Conservation (phyloP, 2,888 invertebrate genomes). For the Ceratothoa steindachneri region DNA sequence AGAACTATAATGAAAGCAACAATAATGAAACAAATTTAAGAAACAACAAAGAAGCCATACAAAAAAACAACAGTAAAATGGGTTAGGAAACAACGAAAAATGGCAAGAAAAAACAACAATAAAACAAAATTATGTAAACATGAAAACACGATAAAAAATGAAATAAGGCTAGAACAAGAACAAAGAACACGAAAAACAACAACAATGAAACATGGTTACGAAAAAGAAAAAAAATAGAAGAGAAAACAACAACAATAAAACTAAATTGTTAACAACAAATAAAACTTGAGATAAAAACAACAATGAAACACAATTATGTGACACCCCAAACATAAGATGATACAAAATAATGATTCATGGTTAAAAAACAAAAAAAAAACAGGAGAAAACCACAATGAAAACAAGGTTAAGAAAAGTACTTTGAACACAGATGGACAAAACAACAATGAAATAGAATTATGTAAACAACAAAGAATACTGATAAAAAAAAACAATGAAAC, state of each 20-base stretch:
- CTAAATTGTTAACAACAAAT: too few species aligned
- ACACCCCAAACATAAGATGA: too few species aligned
- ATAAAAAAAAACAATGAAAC: too few species aligned
- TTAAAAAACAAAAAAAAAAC: too few species aligned
- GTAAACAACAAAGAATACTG: too few species aligned
- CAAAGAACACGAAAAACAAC: neutral
- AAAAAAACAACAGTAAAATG: neutral
- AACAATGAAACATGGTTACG: neutral
- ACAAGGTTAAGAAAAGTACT: too few species aligned
- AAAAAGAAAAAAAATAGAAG: neutral
- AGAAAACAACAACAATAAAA: neutral
- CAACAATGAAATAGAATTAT: too few species aligned
- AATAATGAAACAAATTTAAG: neutral
- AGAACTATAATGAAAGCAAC: neutral
- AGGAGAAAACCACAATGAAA: too few species aligned
- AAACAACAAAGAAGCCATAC: neutral
- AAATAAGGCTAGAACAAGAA: neutral
- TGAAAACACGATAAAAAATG: neutral
- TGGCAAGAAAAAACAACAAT: neutral
- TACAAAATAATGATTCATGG: too few species aligned
- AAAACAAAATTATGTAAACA: neutral
- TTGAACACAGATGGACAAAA: too few species aligned
- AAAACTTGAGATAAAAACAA: too few species aligned
- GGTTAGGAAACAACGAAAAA: neutral
- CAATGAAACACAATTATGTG: too few species aligned